phyloP scores from a whole-genome alignment of 2,113 vertebrate species.

The Benitochromis conjunctus region DNA sequence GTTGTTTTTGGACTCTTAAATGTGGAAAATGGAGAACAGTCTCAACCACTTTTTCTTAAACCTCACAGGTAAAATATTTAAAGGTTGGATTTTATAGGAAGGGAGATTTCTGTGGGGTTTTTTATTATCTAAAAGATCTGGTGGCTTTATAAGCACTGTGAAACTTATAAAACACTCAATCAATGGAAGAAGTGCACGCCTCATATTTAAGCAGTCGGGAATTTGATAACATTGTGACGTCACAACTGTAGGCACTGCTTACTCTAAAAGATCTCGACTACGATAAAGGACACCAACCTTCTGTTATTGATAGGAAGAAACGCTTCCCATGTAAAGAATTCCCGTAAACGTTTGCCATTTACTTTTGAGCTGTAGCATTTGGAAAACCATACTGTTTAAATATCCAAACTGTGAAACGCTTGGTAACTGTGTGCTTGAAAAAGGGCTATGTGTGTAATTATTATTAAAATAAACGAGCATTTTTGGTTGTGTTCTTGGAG shows the following conservation, averaged over 20 bases:
- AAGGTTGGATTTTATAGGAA: background rate
- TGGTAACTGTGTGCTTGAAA: background rate
- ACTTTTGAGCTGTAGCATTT: background rate
- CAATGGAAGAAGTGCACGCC: background rate
- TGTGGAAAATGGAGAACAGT: accelerated
- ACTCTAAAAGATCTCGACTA: background rate
- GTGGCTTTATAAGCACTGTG: background rate
- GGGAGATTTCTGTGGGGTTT: accelerated
- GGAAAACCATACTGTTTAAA: accelerated
- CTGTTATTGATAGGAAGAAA: background rate
- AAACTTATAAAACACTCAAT: background rate
- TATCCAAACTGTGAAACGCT: background rate
- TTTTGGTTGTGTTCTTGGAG: background rate
- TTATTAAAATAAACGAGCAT: background rate
- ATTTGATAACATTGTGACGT: background rate
- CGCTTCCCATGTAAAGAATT: background rate
- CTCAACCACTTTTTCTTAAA: background rate
- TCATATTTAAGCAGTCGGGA: background rate
- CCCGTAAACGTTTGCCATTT: background rate
- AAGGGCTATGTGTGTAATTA: background rate
- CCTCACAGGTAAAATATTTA: background rate
- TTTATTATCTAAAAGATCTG: background rate
- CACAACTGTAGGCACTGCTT: background rate
- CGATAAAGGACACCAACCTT: background rate
- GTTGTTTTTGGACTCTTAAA: background rate